Percentiles rank a stretch among this genome's conserved stretches.
phyloP scores from a whole-genome alignment of 92 coral and sea anemone genomes.

The Umimayanthus chanpuru region DNA sequence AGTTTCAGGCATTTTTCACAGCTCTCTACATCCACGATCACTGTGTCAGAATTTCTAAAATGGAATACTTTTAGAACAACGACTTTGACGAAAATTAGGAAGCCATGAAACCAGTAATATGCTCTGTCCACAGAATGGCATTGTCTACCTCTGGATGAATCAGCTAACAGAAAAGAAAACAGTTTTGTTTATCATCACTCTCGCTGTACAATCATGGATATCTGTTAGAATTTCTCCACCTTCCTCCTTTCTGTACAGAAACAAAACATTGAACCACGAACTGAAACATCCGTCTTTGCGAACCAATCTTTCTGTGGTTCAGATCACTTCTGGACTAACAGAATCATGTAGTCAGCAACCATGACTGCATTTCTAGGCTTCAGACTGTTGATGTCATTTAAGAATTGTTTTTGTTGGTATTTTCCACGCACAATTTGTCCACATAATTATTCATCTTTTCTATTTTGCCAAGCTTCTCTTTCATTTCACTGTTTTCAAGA shows the following conservation, averaged over 20 bases:
- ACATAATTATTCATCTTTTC: conserved; percentile 37
- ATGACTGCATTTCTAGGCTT: conserved; percentile 41
- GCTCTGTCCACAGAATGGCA: conserved; percentile 59
- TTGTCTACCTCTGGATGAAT: conserved; percentile 38
- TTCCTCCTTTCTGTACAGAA: conserved; percentile 43
- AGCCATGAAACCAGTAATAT: conserved; percentile 51
- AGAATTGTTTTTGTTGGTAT: conserved; percentile 44
- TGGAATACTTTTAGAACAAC: conserved; percentile 41
- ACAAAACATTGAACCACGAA: conserved; percentile 71
- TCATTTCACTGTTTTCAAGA: conserved; percentile 39
- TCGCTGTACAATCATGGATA: conserved; percentile 48
- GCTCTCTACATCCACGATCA: too few species aligned
- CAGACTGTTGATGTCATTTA: conserved; percentile 33
- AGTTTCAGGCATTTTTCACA: too few species aligned
- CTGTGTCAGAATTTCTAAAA: conserved; percentile 56
- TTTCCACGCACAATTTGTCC: conserved; percentile 53
- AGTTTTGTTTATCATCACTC: conserved; percentile 63
- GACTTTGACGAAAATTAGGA: neutral
- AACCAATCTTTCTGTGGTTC: conserved; percentile 62
- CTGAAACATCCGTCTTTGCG: conserved; percentile 60
- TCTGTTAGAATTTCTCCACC: conserved; percentile 43
- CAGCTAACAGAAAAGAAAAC: conserved; percentile 64
- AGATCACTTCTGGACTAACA: conserved; percentile 45
- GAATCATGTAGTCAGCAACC: conserved; percentile 63
- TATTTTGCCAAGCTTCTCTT: conserved; percentile 14